Evolutionary conservation across 2,113 vertebrate genomes (phyloP), one percentile per base, ranked within the genome.

Genomic region (Cygnus buccinator): DNA sequence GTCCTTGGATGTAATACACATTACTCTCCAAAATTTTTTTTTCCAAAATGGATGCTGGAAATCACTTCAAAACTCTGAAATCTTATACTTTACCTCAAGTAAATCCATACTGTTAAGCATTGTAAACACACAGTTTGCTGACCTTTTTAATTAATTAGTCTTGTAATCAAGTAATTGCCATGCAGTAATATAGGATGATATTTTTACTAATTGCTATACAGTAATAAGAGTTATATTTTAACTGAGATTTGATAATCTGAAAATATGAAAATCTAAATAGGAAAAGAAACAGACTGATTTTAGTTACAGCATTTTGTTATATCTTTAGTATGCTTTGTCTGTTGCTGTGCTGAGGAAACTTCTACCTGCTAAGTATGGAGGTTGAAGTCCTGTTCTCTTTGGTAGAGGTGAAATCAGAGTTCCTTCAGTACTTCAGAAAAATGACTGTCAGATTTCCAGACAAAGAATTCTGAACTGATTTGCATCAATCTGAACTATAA

Each of bases 401-500:
- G 6, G 58, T 84, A 59, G 57, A 81, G 55, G 8, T 74, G 11
- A 84, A 96, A 59, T 80, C 55, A 80, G 28, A 52, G 71, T 97
- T 93, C 33, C 14, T 86, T 90, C 37, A 84, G 19, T 29, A 63
- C 16, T 71, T 90, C n/a, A 77, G 61, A 84, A 89, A 55, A 80
- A 67, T 39, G 11, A 29, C 76, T 90, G 86, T 72, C 73, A 92
- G 61, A 81, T 89, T 93, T 90, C 52, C 41, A 46, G 74, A 73
- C 25, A 63, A 84, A 59, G 68, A 87, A 75, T 78, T 75, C 43
- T 72, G 80, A 90, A 84, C 59, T 10, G 18, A 93, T 95, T 94
- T 93, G 65, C 94, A 89, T 93, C n/a, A 89, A 86, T 95, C 90
- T 93, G 26, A 85, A 25, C 35, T 92, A 43, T 88, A 79, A 94